Percentiles rank a stretch among this genome's conserved stretches.
These are phyloP conservation scores for Cephus pulcher DNA, from an alignment of 2,888 invertebrate species.

Conservation along the genomic window DNA sequence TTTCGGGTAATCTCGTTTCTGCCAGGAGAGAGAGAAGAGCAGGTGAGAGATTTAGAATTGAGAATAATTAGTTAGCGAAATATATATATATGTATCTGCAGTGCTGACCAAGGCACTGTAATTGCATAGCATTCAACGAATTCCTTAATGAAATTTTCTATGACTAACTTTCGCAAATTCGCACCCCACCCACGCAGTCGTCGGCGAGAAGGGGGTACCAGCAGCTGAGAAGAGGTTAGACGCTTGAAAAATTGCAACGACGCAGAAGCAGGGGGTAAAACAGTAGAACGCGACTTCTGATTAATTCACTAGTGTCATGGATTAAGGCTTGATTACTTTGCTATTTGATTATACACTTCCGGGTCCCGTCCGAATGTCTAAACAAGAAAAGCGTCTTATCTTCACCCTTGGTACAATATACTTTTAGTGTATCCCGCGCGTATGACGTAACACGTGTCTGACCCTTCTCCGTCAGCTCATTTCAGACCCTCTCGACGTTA, in stretches of 20 bases:
- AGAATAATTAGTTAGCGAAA: slow-evolving; percentile 21
- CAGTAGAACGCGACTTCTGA: neutral
- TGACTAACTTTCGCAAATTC: slow-evolving; percentile 29
- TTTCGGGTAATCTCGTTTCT: slow-evolving; percentile 8
- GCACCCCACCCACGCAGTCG: neutral
- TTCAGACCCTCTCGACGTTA: neutral
- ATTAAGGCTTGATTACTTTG: neutral
- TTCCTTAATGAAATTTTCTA: slow-evolving; percentile 38
- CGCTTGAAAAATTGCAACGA: neutral
- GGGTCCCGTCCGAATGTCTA: neutral
- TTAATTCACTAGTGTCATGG: neutral
- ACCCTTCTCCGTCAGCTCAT: neutral
- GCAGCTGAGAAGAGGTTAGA: neutral
- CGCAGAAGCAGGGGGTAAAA: neutral
- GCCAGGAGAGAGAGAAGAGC: neutral
- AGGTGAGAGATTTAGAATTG: slow-evolving; percentile 19
- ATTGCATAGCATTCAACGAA: slow-evolving; percentile 37
- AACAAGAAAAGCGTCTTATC: neutral
- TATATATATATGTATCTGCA: slow-evolving; percentile 1
- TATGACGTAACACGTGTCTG: neutral
- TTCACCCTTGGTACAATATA: neutral
- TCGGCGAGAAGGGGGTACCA: neutral
- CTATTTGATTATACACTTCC: neutral
- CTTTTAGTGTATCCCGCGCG: neutral
- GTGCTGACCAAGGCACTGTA: slow-evolving; percentile 20